Percentiles rank a stretch among this genome's conserved stretches.
These are phyloP conservation scores for Drosophila ercepeae DNA, from an alignment of 1,140 invertebrate genomes.

Conservation along the genomic window DNA sequence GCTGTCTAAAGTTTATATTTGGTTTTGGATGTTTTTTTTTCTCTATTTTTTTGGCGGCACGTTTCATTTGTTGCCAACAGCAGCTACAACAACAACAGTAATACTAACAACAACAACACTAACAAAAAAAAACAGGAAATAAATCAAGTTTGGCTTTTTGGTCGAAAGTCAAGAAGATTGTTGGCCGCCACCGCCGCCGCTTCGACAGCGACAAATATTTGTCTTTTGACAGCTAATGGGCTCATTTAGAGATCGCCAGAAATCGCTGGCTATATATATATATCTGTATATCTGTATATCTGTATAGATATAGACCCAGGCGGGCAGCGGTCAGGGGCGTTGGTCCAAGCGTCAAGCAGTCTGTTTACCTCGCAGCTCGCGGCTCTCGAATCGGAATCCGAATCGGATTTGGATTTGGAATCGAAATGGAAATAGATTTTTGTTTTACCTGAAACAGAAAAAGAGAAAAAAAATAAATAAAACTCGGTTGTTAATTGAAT, in stretches of 20 bases:
- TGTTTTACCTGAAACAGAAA: conserved; percentile 52
- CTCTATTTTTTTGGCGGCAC: conserved; percentile 59
- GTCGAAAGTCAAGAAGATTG: conserved; percentile 25
- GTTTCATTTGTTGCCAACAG: conserved; percentile 63
- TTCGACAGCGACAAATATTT: conserved; percentile 73
- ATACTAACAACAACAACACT: conserved; percentile 1
- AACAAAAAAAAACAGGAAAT: conserved; percentile 66
- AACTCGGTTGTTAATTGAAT: conserved; percentile 67
- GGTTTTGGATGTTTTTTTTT: too few species aligned
- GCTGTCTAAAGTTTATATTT: conserved; percentile 45
- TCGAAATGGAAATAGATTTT: conserved; percentile 18
- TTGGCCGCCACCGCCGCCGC: conserved; percentile 28
- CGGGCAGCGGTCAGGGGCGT: not conserved
- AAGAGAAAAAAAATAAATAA: conserved; percentile 7
- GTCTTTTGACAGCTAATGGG: conserved; percentile 77
- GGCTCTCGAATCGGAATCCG: not conserved
- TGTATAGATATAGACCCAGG: conserved; percentile 11
- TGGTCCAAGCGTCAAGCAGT: conserved; percentile 65
- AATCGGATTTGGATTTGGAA: too few species aligned
- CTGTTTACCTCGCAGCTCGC: conserved; percentile 40
- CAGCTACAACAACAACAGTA: conserved; percentile 5
- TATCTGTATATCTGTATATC: conserved; percentile 1
- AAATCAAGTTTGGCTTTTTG: conserved; percentile 79
- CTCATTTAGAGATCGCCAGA: conserved; percentile 63
- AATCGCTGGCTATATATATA: not conserved